phyloP scores from a whole-genome alignment of 2,797 vertebrate species.

The Gila robusta region DNA sequence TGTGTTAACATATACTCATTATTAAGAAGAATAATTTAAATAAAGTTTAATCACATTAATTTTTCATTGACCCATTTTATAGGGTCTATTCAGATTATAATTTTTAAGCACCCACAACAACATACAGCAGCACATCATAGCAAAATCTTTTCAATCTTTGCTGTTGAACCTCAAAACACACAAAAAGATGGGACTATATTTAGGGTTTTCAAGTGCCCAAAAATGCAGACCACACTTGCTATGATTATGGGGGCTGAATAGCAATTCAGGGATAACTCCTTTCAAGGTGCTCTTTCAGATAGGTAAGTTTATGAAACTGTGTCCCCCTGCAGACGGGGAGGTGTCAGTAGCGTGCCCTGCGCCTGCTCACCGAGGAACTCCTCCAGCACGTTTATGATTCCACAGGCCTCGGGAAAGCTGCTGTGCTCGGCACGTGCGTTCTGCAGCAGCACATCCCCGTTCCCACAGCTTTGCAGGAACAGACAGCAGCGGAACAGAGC shows the following conservation, averaged over 20 bases:
- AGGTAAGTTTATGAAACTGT: not conserved
- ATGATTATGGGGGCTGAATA: not conserved
- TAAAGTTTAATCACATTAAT: not conserved
- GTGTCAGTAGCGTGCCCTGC: constrained; percentile 64
- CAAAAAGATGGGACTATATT: not conserved
- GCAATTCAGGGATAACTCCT: not conserved
- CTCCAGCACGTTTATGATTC: constrained; percentile 91
- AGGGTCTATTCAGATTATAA: not conserved
- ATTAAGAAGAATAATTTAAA: not conserved
- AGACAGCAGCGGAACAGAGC: constrained; percentile 93
- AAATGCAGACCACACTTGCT: not conserved
- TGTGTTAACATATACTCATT: constrained; percentile 1
- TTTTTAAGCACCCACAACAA: constrained; percentile 1
- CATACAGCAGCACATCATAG: not conserved
- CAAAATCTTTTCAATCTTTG: not conserved
- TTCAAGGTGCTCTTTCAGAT: not conserved
- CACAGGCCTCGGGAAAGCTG: constrained; percentile 92
- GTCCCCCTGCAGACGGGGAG: not conserved
- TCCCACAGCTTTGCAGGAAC: constrained; percentile 96
- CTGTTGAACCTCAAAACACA: not conserved
- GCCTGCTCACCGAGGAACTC: constrained; percentile 89
- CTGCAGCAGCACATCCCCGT: constrained; percentile 91
- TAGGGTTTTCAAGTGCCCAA: not conserved
- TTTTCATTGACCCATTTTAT: not conserved
- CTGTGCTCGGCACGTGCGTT: constrained; percentile 92